These are phyloP conservation scores for Limnothrissa miodon DNA, from an alignment of 2,113 vertebrate genomes.

Conservation along the genomic window DNA sequence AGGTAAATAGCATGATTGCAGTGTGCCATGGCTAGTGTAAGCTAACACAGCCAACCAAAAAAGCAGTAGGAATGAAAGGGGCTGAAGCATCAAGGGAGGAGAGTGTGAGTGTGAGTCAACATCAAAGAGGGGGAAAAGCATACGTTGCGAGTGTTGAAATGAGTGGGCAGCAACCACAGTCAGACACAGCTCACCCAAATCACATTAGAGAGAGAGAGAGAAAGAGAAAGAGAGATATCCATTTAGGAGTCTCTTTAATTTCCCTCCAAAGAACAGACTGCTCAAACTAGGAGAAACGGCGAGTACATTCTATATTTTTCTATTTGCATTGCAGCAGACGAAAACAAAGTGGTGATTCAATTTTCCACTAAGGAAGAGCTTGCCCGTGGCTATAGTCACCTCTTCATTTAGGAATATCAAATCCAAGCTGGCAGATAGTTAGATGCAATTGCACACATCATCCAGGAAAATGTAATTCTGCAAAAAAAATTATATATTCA, in stretches of 20 bases:
- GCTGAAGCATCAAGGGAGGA: background rate
- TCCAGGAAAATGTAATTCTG: constrained; percentile 16
- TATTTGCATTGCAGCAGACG: constrained; percentile 7
- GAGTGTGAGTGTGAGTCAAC: constrained; percentile 31
- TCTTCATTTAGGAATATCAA: constrained; percentile 52
- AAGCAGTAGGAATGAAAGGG: background rate
- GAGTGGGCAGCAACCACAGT: constrained; percentile 16
- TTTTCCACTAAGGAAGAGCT: constrained; percentile 51
- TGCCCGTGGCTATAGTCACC: constrained; percentile 52
- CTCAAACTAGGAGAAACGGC: constrained; percentile 12
- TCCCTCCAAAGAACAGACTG: constrained; percentile 36
- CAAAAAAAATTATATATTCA: constrained; percentile 19
- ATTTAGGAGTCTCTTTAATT: constrained; percentile 35
- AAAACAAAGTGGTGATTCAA: constrained; percentile 33
- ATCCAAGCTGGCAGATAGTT: constrained; percentile 58
- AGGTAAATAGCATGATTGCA: background rate
- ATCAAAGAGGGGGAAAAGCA: background rate
- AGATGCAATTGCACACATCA: constrained; percentile 61
- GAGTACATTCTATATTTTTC: constrained; percentile 21
- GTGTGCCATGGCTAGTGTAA: background rate
- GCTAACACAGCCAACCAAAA: background rate
- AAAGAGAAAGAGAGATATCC: constrained; percentile 27
- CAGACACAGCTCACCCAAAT: constrained; percentile 31
- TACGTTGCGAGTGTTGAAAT: background rate
- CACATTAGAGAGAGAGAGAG: constrained; percentile 28